Conservation (phyloP, 2,888 invertebrate species). For the Frankliniella fusca region DNA sequence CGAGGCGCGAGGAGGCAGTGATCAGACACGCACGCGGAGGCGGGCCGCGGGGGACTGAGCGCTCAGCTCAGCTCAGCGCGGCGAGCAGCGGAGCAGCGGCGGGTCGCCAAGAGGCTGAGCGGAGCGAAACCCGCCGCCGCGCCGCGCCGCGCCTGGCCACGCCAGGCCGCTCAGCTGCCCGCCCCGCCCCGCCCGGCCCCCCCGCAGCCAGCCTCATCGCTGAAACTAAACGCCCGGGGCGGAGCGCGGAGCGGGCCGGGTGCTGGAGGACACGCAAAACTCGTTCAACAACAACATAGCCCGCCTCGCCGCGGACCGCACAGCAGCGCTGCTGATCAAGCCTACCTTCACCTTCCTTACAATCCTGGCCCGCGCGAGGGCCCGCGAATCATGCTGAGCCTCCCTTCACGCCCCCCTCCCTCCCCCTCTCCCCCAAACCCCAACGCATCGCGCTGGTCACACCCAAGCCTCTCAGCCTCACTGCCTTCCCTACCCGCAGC, state of each 20-base stretch:
- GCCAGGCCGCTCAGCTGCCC: conserved; percentile 31
- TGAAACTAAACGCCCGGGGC: background rate
- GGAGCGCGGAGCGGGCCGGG: background rate
- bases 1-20: background rate
- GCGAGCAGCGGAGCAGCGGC: background rate
- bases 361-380: too few species aligned
- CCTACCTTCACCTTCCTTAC: background rate
- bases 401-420: background rate
- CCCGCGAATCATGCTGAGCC: background rate
- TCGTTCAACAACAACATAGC: background rate
- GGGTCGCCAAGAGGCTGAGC: background rate
- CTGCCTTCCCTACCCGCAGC: background rate
- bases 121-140: conserved; percentile 1
- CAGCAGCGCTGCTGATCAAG: background rate
- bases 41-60: background rate
- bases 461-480: background rate
- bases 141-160: conserved; percentile 37
- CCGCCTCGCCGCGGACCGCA: background rate
- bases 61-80: background rate
- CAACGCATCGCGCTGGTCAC: background rate
- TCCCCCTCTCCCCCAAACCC: too few species aligned
- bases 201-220: background rate
- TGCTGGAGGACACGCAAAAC: background rate
- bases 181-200: conserved; percentile 28
- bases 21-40: background rate